Conservation (phyloP, 1,140 invertebrate species). For the Goniozus legneri region DNA sequence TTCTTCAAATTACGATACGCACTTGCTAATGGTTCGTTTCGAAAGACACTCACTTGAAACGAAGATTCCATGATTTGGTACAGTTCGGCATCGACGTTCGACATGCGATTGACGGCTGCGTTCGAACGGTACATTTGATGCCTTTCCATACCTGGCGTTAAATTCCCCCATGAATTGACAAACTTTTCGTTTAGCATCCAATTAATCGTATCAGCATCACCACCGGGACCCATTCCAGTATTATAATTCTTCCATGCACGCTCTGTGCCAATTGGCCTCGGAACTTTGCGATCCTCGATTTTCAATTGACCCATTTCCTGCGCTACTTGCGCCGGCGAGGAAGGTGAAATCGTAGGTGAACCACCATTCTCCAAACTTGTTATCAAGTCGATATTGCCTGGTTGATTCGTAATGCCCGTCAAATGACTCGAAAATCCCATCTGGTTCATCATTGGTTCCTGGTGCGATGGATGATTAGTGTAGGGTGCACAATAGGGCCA, state of each 20-base stretch:
- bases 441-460: constrained; percentile 44
- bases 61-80: constrained; percentile 51
- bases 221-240: constrained; percentile 36
- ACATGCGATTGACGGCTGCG: constrained; percentile 41
- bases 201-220: constrained; percentile 55
- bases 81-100: constrained; percentile 44
- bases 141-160: constrained; percentile 39
- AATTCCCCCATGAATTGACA: constrained; percentile 40
- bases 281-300: constrained; percentile 68
- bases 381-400: constrained; percentile 53
- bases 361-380: constrained; percentile 56
- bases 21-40: not conserved
- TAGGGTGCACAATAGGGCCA: constrained; percentile 45
- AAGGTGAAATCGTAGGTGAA: constrained; percentile 64
- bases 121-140: constrained; percentile 48
- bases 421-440: constrained; percentile 45
- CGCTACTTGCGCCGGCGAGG: constrained; percentile 42
- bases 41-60: constrained; percentile 49
- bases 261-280: constrained; percentile 74
- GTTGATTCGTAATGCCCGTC: constrained; percentile 45
- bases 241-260: constrained; percentile 64
- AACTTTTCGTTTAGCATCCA: constrained; percentile 61
- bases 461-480: constrained; percentile 41
- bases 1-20: not conserved
- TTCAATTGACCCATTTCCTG: constrained; percentile 47